Evolutionary conservation across 2,113 vertebrate genomes (phyloP).

Genomic region (Cryptomyrus ogoouensis): DNA sequence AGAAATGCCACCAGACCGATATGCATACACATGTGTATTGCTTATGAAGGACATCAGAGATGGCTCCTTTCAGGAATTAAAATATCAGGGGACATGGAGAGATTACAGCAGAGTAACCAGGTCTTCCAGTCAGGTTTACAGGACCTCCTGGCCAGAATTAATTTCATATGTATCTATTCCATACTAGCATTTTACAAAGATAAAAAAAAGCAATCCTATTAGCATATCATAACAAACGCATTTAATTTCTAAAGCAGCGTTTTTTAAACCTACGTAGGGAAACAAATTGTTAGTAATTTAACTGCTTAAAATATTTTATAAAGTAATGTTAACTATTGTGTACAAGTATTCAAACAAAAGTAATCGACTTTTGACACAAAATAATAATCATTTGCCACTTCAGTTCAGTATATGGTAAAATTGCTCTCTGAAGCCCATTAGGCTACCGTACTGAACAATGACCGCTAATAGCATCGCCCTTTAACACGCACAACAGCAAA

Average conservation of each 20-base stretch:
- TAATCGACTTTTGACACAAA: not conserved
- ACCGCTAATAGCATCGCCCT: conserved; percentile 29
- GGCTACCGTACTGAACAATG: not conserved
- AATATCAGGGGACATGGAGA: not conserved
- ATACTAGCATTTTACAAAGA: not conserved
- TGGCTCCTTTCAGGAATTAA: not conserved
- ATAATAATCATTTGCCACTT: not conserved
- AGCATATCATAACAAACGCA: not conserved
- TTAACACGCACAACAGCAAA: not conserved
- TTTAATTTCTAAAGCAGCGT: not conserved
- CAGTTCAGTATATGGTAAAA: not conserved
- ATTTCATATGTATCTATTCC: not conserved
- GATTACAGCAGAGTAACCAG: not conserved
- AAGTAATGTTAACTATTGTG: not conserved
- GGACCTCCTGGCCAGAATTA: not conserved
- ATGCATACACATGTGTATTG: not conserved
- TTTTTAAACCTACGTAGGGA: not conserved
- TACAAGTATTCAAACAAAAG: not conserved
- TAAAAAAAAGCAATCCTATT: not conserved
- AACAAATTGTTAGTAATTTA: not conserved
- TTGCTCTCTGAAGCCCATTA: not conserved
- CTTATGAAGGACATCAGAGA: not conserved
- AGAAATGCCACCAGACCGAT: not conserved
- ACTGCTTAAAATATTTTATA: not conserved
- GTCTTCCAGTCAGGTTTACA: not conserved